Conservation (phyloP, 2,888 invertebrate species). For the Oligia strigilis region DNA sequence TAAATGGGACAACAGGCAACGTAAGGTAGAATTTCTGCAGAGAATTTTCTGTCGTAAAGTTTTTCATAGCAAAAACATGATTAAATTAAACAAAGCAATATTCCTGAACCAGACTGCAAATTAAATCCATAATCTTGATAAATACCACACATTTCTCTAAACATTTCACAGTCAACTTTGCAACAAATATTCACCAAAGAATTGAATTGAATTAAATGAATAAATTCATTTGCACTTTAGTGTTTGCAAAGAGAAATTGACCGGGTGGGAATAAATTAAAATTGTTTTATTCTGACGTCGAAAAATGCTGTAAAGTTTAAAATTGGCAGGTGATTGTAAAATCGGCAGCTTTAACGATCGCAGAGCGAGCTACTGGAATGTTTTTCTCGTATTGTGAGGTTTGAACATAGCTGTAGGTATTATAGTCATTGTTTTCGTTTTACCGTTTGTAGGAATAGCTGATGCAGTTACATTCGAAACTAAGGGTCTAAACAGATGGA, state of each 20-base stretch:
- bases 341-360: constrained; percentile 29
- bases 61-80: neutral
- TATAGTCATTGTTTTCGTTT: neutral
- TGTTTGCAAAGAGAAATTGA: constrained; percentile 45
- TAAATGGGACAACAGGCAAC: neutral
- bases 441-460: neutral
- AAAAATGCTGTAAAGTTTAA: constrained; percentile 36
- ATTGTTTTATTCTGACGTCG: constrained; percentile 41
- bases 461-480: neutral
- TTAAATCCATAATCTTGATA: constrained; percentile 16
- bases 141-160: constrained; percentile 13
- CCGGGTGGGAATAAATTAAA: constrained; percentile 43
- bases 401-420: neutral
- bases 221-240: constrained; percentile 56
- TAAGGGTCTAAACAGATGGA: no score
- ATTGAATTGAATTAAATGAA: constrained; percentile 59
- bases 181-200: constrained; percentile 41
- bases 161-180: constrained; percentile 27
- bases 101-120: constrained; percentile 4
- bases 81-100: constrained; percentile 14
- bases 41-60: neutral
- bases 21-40: neutral
- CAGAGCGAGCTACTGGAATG: constrained; percentile 10
- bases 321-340: constrained; percentile 54
- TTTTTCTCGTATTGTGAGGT: constrained; percentile 8